Evolutionary conservation across 2,888 invertebrate species (phyloP), one percentile per base, ranked within the genome.

Genomic region (Caenorhabditis zanzibari): DNA sequence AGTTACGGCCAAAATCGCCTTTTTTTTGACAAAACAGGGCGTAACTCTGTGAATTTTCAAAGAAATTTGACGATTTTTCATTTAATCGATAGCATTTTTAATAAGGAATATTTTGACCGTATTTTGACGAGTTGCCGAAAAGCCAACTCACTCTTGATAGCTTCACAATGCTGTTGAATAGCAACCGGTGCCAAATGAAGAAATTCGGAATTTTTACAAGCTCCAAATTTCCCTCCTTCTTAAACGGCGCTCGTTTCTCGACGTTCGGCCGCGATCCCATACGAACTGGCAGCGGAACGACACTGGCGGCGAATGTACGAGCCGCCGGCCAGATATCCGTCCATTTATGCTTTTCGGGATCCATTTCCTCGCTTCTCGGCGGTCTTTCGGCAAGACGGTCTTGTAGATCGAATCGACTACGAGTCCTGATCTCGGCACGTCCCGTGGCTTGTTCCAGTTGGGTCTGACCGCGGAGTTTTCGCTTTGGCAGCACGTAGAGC

Each of bases 181-280:
- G 96, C 97, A 0, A 96, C 96, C 2, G 99, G 99, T 0, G 99
- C 98, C 10, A 99, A 94, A 93, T 99, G 99, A 0, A 99, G 94
- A 92, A 99, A 93, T 99, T 99, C 0, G 98, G 98, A 87, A 99
- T 96, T 94, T 99, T 99, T 96, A 90, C 88, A 12, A 99, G 94
- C 92, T 99, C 99, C 0, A 96, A 95, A 93, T 99, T 99, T 0
- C 95, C 97, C 93, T 90, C 86, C 28, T 89, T 86, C 71, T 90
- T 90, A 80, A 88, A 89, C 9, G 92, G 92, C 22, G 92, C 89
- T 28, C 89, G 63, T 26, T 86, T 88, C 9, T 89, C 90, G 2
- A 88, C 88, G 75, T 92, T 86, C 94, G 94, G 0, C 94, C 95
- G 91, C 94, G 95, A 89, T 44, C 92, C 92, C 92, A 92, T 92